Base-by-base conservation (phyloP, 1,140 invertebrate genomes). In the Penaeus chinensis region DNA sequence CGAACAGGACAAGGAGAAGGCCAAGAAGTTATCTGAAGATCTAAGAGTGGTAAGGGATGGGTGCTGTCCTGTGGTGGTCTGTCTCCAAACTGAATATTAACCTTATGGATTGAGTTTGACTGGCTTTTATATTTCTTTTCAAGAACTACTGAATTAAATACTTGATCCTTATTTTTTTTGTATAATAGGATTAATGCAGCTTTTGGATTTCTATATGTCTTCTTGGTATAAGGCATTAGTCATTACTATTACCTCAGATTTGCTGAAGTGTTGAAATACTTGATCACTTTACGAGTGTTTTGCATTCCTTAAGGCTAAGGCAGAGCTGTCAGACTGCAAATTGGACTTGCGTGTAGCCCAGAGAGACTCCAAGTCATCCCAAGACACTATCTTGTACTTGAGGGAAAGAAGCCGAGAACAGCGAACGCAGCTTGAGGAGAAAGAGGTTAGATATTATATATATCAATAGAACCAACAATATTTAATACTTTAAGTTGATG, bases 241-340 rank as follows among this genome's bases (percentile, higher is more conserved):
- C n/a, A 71, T 11, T 71, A 11, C 16, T 20, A 27, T 71, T 71
- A 13, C 4, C 32, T 71, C n/a, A 20, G 13, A 71, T 11, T 27
- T 71, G 13, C 7, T 37, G 32, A 71, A 13, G 10, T 2, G 10
- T 13, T 13, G 16, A 54, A 54, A 54, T 54, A 16, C 16, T 13
- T 54, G 16, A 54, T 16, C 11, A 13, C 54, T 54, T 2, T 13
- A 54, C 0, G 42, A 20, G 37, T 66, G 8, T 60, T 37, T 54
- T 27, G 69, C 24, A n/a, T 32, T 42, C 24, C 42, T 42, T 42
- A 83, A 90, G 89, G 61, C 65, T 19, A 89, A 92, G 61, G 95
- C 95, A 90, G 94, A 96, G 90, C 90, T 96, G 0, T 93, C 93
- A 1, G 94, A 95, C 90, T 93, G 93, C 7, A 94, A 95, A 91